These are phyloP conservation scores for Toxotes lorentzi DNA, from an alignment of 2,797 vertebrate species.

Conservation along the genomic window DNA sequence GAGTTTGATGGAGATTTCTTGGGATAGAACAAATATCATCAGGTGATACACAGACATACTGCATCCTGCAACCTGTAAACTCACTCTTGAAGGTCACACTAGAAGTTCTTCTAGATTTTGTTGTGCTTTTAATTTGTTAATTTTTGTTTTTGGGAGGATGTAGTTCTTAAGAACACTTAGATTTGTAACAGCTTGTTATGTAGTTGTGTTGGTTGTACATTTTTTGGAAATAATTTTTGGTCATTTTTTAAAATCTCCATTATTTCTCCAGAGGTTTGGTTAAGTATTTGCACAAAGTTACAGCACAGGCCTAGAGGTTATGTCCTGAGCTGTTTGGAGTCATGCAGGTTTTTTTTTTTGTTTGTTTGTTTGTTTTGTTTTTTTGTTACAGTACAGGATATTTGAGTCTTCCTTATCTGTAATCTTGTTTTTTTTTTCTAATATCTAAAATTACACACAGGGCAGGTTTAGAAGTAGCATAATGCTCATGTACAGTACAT, in stretches of 20 bases:
- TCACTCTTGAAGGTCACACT: constrained; percentile 62
- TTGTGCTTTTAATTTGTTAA: background rate
- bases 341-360: too few species aligned
- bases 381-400: background rate
- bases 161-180: background rate
- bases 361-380: background rate
- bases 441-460: background rate
- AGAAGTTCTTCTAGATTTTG: constrained; percentile 17
- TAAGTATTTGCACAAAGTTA: constrained; percentile 6
- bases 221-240: background rate
- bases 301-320: background rate
- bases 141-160: background rate
- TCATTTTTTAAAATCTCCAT: background rate
- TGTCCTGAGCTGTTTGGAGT: background rate
- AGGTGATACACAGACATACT: background rate
- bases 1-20: background rate
- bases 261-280: background rate
- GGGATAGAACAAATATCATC: background rate
- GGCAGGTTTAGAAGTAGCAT: constrained; percentile 15
- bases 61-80: constrained; percentile 50
- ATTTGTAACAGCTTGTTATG: background rate
- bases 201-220: background rate
- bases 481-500: constrained; percentile 17
- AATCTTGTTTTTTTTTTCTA: background rate
- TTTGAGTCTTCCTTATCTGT: background rate